A percentile compares a stretch with the other conserved stretches of the same genome.
These are phyloP conservation scores for Lindbergichthys nudifrons DNA, from an alignment of 2,797 vertebrate genomes.

Conservation along the genomic window DNA sequence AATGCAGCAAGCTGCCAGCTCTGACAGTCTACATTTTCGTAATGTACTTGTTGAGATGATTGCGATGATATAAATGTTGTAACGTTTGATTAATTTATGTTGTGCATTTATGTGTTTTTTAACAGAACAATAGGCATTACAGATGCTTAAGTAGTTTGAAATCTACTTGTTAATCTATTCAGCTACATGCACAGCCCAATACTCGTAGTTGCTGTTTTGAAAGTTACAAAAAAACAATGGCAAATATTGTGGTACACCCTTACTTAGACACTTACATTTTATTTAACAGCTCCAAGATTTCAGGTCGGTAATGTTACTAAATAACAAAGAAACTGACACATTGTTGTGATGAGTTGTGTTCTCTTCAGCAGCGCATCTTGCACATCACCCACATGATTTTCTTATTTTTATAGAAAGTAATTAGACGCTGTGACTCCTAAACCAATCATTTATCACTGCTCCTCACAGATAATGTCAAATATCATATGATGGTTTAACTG, in stretches of 20 bases:
- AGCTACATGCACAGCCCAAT: background rate
- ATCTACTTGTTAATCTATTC: background rate
- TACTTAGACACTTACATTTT: background rate
- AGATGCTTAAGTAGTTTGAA: background rate
- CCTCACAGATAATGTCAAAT: constrained; percentile 57
- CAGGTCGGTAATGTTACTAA: background rate
- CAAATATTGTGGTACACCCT: background rate
- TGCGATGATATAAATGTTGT: background rate
- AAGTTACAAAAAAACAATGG: background rate
- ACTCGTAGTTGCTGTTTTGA: background rate
- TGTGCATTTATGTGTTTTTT: background rate
- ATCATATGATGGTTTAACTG: constrained; percentile 65
- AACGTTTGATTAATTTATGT: constrained; percentile 7
- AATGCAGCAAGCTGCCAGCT: background rate
- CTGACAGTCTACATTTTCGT: constrained; percentile 8
- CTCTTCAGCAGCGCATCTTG: background rate
- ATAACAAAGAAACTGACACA: background rate
- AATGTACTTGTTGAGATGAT: background rate
- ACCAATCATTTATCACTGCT: constrained; percentile 54
- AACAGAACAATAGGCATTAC: background rate
- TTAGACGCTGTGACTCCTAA: constrained; percentile 45
- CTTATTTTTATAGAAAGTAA: constrained; percentile 36
- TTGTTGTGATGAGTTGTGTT: background rate
- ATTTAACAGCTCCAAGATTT: background rate
- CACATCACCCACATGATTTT: background rate